Evolutionary conservation across 1,140 invertebrate genomes (phyloP).

Genomic region (Drosophila lini): DNA sequence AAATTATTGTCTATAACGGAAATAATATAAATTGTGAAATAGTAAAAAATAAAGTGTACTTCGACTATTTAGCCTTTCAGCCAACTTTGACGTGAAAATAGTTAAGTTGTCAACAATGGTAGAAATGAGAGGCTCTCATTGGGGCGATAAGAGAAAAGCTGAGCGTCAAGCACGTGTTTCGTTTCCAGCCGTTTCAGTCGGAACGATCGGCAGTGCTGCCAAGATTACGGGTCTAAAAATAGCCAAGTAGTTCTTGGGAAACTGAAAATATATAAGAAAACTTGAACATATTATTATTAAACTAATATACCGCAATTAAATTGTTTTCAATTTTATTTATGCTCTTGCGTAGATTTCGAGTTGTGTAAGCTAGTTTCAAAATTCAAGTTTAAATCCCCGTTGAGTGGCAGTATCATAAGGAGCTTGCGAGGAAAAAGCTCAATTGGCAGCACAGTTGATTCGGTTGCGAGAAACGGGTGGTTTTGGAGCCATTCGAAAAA

Average conservation of each 20-base stretch:
- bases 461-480: neutral
- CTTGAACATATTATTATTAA: neutral
- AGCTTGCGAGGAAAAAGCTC: neutral
- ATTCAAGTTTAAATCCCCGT: neutral
- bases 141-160: neutral
- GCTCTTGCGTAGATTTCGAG: no score
- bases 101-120: neutral
- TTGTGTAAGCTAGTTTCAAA: neutral
- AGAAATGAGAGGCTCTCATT: neutral
- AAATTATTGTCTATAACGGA: no score
- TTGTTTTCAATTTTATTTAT: no score
- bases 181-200: neutral
- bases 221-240: neutral
- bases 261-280: neutral
- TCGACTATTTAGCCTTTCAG: neutral
- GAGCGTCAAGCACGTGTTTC: neutral
- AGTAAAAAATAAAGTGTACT: no score
- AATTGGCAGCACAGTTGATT: neutral
- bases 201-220: neutral
- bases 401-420: no score
- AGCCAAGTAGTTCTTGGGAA: neutral
- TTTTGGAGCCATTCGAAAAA: neutral
- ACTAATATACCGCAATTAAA: neutral
- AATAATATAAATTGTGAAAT: no score
- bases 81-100: neutral